Percentiles rank a stretch among this genome's conserved stretches.
Evolutionary conservation across 2,797 vertebrate genomes (phyloP).

Genomic region (Macropodus opercularis): DNA sequence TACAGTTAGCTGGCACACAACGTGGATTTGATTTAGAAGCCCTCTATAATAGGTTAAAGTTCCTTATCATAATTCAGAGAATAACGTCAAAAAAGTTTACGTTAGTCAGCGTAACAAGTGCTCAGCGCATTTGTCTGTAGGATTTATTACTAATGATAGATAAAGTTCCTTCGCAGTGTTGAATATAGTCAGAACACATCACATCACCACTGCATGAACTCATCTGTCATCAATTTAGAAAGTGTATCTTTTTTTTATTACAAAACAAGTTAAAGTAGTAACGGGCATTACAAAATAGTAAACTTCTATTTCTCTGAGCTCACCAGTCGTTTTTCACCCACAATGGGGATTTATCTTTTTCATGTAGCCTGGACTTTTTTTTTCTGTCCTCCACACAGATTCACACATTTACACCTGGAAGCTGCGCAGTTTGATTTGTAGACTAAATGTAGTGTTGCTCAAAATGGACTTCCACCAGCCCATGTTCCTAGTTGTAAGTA

Average conservation of each 20-base stretch:
- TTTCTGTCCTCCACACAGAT: neutral
- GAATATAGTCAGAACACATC: neutral
- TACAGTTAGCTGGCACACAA: neutral
- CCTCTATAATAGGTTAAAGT: too few relatives aligned
- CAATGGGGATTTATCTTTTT: neutral
- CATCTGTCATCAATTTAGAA: too few relatives aligned
- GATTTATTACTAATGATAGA: too few relatives aligned
- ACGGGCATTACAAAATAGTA: neutral
- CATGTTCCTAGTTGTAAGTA: constrained; percentile 35
- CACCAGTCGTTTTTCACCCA: neutral
- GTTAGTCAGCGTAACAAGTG: too few relatives aligned
- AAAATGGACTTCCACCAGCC: constrained; percentile 20
- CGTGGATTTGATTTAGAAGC: too few relatives aligned
- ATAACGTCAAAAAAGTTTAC: too few relatives aligned
- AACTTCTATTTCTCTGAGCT: neutral
- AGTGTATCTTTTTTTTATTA: neutral
- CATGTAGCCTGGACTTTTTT: neutral
- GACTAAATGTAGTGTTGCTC: constrained; percentile 8
- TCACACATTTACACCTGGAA: constrained; percentile 5
- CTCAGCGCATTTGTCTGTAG: too few relatives aligned
- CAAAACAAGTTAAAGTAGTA: neutral
- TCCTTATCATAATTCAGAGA: too few relatives aligned
- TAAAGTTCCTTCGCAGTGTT: too few relatives aligned
- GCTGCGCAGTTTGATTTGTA: neutral
- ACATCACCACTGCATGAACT: too few relatives aligned